A percentile compares a stretch with the other conserved stretches of the same genome.
Evolutionary conservation across 1,140 invertebrate genomes (phyloP).

Genomic region (Habropoda laboriosa): DNA sequence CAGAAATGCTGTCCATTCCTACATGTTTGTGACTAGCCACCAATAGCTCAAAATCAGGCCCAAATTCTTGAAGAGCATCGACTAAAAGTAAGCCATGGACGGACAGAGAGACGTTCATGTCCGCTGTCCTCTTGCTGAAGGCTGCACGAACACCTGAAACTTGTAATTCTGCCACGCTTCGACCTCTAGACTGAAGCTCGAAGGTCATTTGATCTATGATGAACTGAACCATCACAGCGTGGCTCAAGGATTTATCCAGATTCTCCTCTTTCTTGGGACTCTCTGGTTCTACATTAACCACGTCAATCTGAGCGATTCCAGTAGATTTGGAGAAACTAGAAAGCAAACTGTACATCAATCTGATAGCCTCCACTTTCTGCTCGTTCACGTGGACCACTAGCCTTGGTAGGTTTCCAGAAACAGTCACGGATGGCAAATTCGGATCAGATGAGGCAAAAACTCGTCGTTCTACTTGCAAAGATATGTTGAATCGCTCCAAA

Average conservation of each 20-base stretch:
- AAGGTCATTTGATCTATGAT: conserved; percentile 93
- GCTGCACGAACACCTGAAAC: conserved; percentile 92
- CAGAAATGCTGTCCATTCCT: conserved; percentile 96
- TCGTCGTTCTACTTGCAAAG: conserved; percentile 89
- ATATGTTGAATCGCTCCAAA: conserved; percentile 95
- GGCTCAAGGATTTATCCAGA: conserved; percentile 81
- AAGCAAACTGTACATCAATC: conserved; percentile 79
- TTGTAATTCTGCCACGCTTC: conserved; percentile 94
- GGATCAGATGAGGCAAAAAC: conserved; percentile 92
- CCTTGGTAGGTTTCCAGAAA: conserved; percentile 92
- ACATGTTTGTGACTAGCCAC: conserved; percentile 97
- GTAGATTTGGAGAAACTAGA: conserved; percentile 67
- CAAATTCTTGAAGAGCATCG: conserved; percentile 97
- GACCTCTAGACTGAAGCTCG: conserved; percentile 91
- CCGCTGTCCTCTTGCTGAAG: conserved; percentile 87
- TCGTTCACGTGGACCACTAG: conserved; percentile 95
- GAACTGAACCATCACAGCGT: conserved; percentile 92
- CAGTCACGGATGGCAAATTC: conserved; percentile 90
- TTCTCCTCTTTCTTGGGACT: conserved; percentile 76
- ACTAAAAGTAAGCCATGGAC: conserved; percentile 96
- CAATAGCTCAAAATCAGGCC: conserved; percentile 96
- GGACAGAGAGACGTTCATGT: conserved; percentile 90
- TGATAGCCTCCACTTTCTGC: conserved; percentile 89
- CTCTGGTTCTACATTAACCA: conserved; percentile 79
- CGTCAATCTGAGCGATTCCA: conserved; percentile 31